Base-by-base conservation (phyloP, 2,113 vertebrate species). In the Pyxicephalus adspersus region DNA sequence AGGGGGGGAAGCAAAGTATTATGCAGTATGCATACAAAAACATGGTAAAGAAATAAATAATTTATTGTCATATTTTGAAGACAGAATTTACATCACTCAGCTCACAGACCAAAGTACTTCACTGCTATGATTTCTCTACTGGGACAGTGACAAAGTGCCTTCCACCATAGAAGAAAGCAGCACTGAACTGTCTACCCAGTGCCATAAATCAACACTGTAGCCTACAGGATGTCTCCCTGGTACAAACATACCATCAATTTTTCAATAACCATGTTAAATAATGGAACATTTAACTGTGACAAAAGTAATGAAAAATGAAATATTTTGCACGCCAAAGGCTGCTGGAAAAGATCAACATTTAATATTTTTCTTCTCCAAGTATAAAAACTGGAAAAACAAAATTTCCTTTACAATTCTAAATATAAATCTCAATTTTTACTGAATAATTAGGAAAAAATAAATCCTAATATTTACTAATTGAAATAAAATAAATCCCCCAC, bases 261-360 rank as follows among this genome's bases (percentile, higher is more conserved):
- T 90, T 89, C 84, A 91, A 86, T 87, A 92, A 90, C 81, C 86
- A 83, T 89, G 80, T 88, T 96, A 92, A 97, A 95, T 96, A 94
- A 96, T 97, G 88, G 85, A 96, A 85, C 77, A 86, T 72, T 78
- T 87, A 91, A 89, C 9, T 86, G 90, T 45, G 80, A 91, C 87
- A 87, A 89, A 91, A 93, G 94, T 93, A 95, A 95, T 95, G 93
- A 94, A 96, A 96, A 94, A 96, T 94, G 90, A 89, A 92, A 88
- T 90, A 89, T 88, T 90, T 86, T 83, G 89, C 90, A 90, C 84
- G 4, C 87, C 93, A 86, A 96, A 94, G 93, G 85, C 90, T 94
- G 90, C 51, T 57, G 57, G 83, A 88, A 81, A 52, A 76, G 87
- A 84, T 87, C 85, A 81, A 63, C 0, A 0, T 68, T 76, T 87